A percentile compares a stretch with the other conserved stretches of the same genome.
phyloP scores from a whole-genome alignment of 2,888 invertebrate species.

The Eristalinus sepulchralis region DNA sequence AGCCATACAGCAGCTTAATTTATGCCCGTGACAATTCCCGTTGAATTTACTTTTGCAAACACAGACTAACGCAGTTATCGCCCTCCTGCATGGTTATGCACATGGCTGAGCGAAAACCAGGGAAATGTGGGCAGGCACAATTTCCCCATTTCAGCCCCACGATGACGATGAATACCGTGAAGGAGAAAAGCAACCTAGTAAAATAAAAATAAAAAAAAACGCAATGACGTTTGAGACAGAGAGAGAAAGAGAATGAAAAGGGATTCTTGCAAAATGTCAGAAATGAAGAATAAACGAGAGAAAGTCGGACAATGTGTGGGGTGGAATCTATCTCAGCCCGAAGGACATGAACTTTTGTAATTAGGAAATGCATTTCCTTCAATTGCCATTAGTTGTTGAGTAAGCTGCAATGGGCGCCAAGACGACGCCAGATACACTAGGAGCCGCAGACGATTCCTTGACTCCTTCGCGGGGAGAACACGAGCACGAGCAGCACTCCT shows the following conservation, averaged over 20 bases:
- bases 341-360: constrained; percentile 71
- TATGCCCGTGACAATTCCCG: constrained; percentile 62
- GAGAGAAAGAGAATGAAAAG: constrained; percentile 27
- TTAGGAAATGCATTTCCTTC: constrained; percentile 72
- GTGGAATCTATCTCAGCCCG: constrained; percentile 56
- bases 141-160: not conserved
- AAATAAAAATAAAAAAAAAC: not conserved
- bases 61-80: constrained; percentile 72
- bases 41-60: constrained; percentile 72
- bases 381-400: constrained; percentile 68
- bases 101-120: not conserved
- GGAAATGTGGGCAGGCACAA: not conserved
- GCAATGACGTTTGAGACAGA: constrained; percentile 15
- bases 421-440: constrained; percentile 57
- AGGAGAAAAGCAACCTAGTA: constrained; percentile 2
- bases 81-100: not conserved
- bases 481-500: constrained; percentile 8
- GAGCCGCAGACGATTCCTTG: not conserved
- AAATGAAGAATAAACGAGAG: not conserved
- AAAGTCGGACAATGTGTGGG: not conserved
- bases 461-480: constrained; percentile 14
- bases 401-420: constrained; percentile 68
- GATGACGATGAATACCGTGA: not conserved
- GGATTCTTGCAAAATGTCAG: constrained; percentile 39
- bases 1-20: constrained; percentile 59